A percentile compares a stretch with the other conserved stretches of the same genome.
phyloP scores from a whole-genome alignment of 1,140 invertebrate species.

The Lordiphosa clarofinis region DNA sequence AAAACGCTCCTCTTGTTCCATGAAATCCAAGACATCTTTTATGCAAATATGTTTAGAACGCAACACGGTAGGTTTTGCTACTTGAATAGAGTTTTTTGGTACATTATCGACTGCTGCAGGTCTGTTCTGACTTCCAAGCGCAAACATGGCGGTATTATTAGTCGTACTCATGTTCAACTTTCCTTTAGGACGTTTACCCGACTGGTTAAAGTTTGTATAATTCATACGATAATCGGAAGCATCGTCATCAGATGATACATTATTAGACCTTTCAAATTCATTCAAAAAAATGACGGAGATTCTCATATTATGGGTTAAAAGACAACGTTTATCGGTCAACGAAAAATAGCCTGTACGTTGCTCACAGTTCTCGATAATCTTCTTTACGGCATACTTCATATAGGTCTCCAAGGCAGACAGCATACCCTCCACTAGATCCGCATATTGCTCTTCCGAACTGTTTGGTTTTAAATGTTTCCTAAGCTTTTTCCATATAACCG shows the following conservation, averaged over 20 bases:
- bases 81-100: neutral
- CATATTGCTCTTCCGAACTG: neutral
- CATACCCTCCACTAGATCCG: constrained; percentile 24
- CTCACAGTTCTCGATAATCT: constrained; percentile 26
- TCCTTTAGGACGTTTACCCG: neutral
- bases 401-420: constrained; percentile 44
- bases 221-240: constrained; percentile 3
- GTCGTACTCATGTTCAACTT: constrained; percentile 15
- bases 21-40: constrained; percentile 46
- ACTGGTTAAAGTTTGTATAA: constrained; percentile 10
- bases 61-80: neutral
- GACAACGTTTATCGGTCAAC: constrained; percentile 17
- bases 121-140: constrained; percentile 29
- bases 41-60: constrained; percentile 36
- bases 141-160: constrained; percentile 39
- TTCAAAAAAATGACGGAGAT: constrained; percentile 44
- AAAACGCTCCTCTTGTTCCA: constrained; percentile 41
- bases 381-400: constrained; percentile 20
- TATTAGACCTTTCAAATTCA: constrained; percentile 27
- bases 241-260: constrained; percentile 33
- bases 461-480: constrained; percentile 1
- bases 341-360: constrained; percentile 34
- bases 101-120: too few species aligned
- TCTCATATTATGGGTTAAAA: constrained; percentile 18
- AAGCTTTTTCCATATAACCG: constrained; percentile 17